A percentile compares a stretch with the other conserved stretches of the same genome.
Evolutionary conservation across 2,797 vertebrate genomes (phyloP).

Genomic region (Anabas testudineus): DNA sequence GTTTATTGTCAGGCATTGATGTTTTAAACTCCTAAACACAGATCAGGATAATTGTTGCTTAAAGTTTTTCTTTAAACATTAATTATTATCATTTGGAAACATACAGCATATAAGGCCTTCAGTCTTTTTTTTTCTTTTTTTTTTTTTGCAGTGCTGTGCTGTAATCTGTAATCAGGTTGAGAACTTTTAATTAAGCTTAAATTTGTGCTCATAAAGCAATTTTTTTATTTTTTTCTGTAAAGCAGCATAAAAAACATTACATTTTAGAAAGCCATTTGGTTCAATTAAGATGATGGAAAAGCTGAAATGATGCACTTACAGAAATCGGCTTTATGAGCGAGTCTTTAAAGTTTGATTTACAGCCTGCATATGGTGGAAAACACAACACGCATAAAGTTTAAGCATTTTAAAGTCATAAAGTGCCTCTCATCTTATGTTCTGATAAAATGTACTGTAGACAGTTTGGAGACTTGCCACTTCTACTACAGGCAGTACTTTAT

Average conservation of each 20-base stretch:
- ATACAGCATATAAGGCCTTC: no score
- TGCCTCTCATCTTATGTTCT: no score
- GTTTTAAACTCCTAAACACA: slow-evolving; percentile 10
- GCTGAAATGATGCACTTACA: background rate
- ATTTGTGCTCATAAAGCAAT: background rate
- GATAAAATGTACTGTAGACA: background rate
- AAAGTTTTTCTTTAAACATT: no score
- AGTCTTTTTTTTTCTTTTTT: no score
- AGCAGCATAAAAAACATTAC: background rate
- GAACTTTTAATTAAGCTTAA: background rate
- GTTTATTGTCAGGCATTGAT: slow-evolving; percentile 9
- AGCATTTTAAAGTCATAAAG: no score
- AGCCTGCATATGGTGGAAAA: no score
- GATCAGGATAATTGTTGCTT: no score
- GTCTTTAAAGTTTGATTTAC: slow-evolving; percentile 7
- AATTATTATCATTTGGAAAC: no score
- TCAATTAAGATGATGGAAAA: slow-evolving; percentile 5
- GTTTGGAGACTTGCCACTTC: background rate
- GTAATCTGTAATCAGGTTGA: no score
- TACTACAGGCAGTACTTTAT: no score
- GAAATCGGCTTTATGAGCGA: background rate
- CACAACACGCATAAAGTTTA: no score
- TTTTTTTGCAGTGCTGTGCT: no score
- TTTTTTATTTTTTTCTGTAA: background rate
- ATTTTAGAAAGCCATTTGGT: slow-evolving; percentile 5